Percentiles rank a stretch among this genome's conserved stretches.
phyloP scores from a whole-genome alignment of 2,888 invertebrate species.

The Volucella inanis region DNA sequence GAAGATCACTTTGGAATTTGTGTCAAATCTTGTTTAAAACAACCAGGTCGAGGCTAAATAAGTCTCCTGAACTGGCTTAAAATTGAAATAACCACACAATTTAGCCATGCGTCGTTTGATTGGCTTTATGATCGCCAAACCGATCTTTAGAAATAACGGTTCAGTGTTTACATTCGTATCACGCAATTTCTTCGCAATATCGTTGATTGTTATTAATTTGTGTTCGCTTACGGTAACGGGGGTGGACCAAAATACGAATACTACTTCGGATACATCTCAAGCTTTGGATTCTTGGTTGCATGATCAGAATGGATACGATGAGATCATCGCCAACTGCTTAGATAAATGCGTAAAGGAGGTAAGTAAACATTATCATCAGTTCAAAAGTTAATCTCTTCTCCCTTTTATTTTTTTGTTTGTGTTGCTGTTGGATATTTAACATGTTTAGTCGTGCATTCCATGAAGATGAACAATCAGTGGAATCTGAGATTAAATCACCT shows the following conservation, averaged over 20 bases:
- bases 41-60: constrained; percentile 12
- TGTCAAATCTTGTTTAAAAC: constrained; percentile 5
- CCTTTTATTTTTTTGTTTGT: too few species aligned
- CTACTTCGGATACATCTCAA: constrained; percentile 9
- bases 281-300: constrained; percentile 60
- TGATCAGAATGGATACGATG: constrained; percentile 57
- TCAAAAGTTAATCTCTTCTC: too few species aligned
- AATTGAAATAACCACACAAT: constrained; percentile 18
- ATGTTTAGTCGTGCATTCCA: too few species aligned
- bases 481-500: too few species aligned
- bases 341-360: constrained; percentile 66
- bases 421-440: too few species aligned
- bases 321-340: constrained; percentile 58
- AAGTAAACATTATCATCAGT: constrained; percentile 25
- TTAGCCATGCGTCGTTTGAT: constrained; percentile 39
- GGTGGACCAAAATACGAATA: constrained; percentile 37
- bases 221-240: constrained; percentile 38
- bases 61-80: constrained; percentile 21
- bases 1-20: constrained; percentile 29
- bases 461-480: too few species aligned
- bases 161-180: constrained; percentile 24
- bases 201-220: constrained; percentile 66
- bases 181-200: constrained; percentile 61
- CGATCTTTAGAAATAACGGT: constrained; percentile 36
- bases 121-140: constrained; percentile 27